Conservation (phyloP, 2,113 vertebrate genomes). For the Cyprinodon variegatus region DNA sequence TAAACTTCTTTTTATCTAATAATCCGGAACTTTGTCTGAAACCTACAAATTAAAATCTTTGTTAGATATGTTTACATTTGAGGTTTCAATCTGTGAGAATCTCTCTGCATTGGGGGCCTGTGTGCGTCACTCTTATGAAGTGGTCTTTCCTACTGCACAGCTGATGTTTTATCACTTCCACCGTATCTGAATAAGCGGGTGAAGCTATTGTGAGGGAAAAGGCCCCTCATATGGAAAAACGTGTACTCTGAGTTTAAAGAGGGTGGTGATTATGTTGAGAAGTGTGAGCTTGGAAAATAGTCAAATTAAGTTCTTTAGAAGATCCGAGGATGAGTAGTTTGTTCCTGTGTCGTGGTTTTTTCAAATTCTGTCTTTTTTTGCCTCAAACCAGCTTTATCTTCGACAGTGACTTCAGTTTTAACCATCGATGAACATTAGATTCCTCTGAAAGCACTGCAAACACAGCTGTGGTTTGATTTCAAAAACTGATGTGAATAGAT, state of each 20-base stretch:
- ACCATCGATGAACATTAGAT: not conserved
- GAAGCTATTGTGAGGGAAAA: slow-evolving; percentile 25
- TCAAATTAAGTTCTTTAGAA: slow-evolving; percentile 45
- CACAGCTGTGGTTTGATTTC: slow-evolving; percentile 31
- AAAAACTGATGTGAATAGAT: slow-evolving; percentile 17
- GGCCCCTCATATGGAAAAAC: slow-evolving; percentile 65
- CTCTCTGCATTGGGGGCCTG: not conserved
- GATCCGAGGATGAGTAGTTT: slow-evolving; percentile 43
- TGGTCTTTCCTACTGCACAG: slow-evolving; percentile 59
- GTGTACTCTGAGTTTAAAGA: slow-evolving; percentile 6
- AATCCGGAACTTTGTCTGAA: slow-evolving; percentile 22
- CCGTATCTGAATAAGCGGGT: slow-evolving; percentile 54
- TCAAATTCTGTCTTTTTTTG: not conserved
- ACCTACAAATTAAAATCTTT: slow-evolving; percentile 10
- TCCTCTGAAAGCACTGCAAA: slow-evolving; percentile 14
- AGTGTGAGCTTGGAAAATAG: slow-evolving; percentile 64
- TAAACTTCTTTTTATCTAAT: slow-evolving; percentile 38
- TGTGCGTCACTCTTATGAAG: slow-evolving; percentile 37
- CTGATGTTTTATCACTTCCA: slow-evolving; percentile 36
- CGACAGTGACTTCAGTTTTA: not conserved
- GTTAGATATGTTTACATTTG: slow-evolving; percentile 8
- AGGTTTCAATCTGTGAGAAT: slow-evolving; percentile 2
- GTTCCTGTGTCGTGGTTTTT: slow-evolving; percentile 42
- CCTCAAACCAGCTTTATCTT: not conserved
- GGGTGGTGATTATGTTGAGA: slow-evolving; percentile 54